Base-by-base conservation (phyloP, 2,113 vertebrate genomes). In the Hymenochirus boettgeri region DNA sequence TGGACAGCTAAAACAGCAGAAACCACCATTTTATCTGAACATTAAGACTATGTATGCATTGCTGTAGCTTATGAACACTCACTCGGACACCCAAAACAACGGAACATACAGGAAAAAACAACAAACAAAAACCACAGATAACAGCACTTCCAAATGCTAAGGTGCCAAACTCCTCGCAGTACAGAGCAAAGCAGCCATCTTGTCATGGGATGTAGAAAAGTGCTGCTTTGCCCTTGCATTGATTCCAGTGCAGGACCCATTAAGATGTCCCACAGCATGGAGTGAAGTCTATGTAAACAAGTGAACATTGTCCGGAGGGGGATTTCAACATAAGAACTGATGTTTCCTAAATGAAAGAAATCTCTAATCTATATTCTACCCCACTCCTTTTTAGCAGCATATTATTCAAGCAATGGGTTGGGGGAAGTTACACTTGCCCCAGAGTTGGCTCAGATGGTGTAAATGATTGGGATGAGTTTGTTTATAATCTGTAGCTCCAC, bases 241-340 rank as follows among this genome's bases (percentile, higher is more conserved):
- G 26, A 4, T 19, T 25, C 33, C 17, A 42, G 15, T 60, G 35
- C n/a, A 45, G 65, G 31, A 60, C 31, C 18, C 17, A 53, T 52
- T 19, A 45, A 29, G 39, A 60, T 18, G 55, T 57, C 65, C 13
- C 10, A 39, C 13, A 39, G 47, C 33, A 25, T 53, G 65, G 56
- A 60, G 65, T 69, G 63, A 45, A 57, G 54, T 57, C 48, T 17
- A 57, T 57, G 65, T 69, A 69, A 69, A 69, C 65, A 52, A 59
- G 64, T 46, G 46, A 25, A 46, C 19, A 52, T n/a, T 42, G 46
- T 25, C n/a, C 3, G 17, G 22, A 51, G 29, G 56, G 47, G 24
- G 35, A 22, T 39, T 12, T 48, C 39, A 42, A 3, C 39, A 42
- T 15, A 42, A 35, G 15, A 35, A 12, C 10, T 11, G 9, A 11